Percentiles rank a stretch among this genome's conserved stretches.
These are phyloP conservation scores for Limenitis camilla DNA, from an alignment of 2,888 invertebrate species.

Conservation along the genomic window DNA sequence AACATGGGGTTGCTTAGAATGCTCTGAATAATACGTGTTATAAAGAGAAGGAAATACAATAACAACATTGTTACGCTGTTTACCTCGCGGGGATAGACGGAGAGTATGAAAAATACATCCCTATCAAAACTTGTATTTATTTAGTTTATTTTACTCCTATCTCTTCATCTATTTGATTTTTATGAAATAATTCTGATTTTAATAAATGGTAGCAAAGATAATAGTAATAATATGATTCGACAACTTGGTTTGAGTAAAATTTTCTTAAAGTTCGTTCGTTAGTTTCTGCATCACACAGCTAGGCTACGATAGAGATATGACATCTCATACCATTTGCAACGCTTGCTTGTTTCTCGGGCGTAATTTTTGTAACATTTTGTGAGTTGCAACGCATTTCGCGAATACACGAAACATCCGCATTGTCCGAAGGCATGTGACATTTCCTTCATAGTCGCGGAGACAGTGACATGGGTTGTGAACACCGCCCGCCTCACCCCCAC, in stretches of 20 bases:
- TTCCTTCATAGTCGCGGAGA: constrained; percentile 54
- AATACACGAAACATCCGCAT: constrained; percentile 46
- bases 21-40: not conserved
- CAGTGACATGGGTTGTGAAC: constrained; percentile 67
- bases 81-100: too few relatives aligned
- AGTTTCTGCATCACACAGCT: constrained; percentile 2
- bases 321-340: constrained; percentile 14
- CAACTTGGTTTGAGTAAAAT: constrained; percentile 1
- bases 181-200: too few relatives aligned
- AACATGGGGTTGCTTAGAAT: not conserved
- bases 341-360: constrained; percentile 10
- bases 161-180: too few relatives aligned
- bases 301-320: constrained; percentile 11
- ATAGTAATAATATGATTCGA: constrained; percentile 1
- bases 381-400: constrained; percentile 26
- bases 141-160: too few relatives aligned
- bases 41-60: not conserved
- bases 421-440: constrained; percentile 65
- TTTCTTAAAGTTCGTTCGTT: constrained; percentile 9
- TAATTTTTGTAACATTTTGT: constrained; percentile 18
- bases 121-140: too few relatives aligned
- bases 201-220: not conserved
- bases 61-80: too few relatives aligned
- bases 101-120: too few relatives aligned
- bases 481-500: constrained; percentile 23